Evolutionary conservation across 2,113 vertebrate species (phyloP).

Genomic region (Aleadryas rufinucha): DNA sequence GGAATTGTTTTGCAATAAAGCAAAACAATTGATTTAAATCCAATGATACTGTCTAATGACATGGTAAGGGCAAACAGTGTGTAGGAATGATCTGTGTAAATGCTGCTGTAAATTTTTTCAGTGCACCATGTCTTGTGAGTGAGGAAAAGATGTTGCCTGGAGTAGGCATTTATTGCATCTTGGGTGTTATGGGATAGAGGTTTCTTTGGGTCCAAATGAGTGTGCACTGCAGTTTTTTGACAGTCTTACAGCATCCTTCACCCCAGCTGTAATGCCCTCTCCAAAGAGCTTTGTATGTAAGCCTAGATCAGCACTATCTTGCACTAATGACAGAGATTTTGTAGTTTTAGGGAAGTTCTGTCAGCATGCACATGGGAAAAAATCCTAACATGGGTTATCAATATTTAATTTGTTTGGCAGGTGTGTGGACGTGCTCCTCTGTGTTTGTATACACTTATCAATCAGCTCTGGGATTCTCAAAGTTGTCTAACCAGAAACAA

Average conservation of each 20-base stretch:
- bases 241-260: background rate
- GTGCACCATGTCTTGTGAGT: background rate
- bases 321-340: background rate
- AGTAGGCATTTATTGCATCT: background rate
- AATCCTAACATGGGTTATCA: background rate
- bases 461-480: background rate
- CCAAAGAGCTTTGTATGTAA: background rate
- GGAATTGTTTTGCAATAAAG: background rate
- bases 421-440: accelerated
- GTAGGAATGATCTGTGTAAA: background rate
- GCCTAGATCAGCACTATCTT: background rate
- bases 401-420: background rate
- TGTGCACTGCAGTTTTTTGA: background rate
- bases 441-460: background rate
- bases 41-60: background rate
- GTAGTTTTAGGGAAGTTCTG: background rate
- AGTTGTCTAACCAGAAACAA: background rate
- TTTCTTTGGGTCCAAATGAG: background rate
- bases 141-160: background rate
- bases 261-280: background rate
- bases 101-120: background rate
- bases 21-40: background rate
- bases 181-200: background rate
- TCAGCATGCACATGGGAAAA: background rate
- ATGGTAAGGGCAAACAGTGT: background rate